Conservation (phyloP, 2,113 vertebrate species). For the Mesembrinibis cayennensis region DNA sequence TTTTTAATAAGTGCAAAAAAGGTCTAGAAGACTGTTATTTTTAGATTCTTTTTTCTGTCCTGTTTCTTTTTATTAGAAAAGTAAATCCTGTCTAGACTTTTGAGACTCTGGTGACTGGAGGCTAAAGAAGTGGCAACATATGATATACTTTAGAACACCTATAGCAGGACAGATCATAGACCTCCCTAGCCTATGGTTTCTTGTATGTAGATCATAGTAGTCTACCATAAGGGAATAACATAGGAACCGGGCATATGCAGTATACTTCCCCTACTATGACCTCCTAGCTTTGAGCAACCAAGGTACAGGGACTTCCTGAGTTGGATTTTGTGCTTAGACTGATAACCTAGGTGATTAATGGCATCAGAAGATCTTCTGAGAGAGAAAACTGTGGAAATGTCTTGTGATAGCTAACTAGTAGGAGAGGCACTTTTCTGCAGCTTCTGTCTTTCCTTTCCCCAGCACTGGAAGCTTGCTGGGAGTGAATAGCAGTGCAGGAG, state of each 20-base stretch:
- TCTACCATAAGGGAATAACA: background rate
- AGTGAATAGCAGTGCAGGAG: background rate
- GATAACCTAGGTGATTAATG: background rate
- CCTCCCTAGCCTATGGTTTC: background rate
- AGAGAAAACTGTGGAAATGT: background rate
- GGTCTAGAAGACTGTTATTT: background rate
- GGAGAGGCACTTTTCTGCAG: background rate
- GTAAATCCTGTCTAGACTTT: background rate
- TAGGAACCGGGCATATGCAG: background rate
- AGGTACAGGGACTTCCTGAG: background rate
- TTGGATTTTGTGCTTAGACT: background rate
- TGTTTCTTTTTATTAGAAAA: background rate
- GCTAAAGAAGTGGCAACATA: background rate
- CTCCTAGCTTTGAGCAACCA: background rate
- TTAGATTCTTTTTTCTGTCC: background rate
- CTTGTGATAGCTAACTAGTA: background rate
- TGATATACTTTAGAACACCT: background rate
- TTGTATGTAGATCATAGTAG: background rate
- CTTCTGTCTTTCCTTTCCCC: background rate
- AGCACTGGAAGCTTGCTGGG: background rate
- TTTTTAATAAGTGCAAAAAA: background rate
- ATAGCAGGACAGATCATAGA: background rate
- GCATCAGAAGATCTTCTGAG: background rate
- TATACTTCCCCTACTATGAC: background rate
- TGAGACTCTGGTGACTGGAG: background rate